Conservation (phyloP, 2,113 vertebrate genomes). For the Ancistrus triradiatus region DNA sequence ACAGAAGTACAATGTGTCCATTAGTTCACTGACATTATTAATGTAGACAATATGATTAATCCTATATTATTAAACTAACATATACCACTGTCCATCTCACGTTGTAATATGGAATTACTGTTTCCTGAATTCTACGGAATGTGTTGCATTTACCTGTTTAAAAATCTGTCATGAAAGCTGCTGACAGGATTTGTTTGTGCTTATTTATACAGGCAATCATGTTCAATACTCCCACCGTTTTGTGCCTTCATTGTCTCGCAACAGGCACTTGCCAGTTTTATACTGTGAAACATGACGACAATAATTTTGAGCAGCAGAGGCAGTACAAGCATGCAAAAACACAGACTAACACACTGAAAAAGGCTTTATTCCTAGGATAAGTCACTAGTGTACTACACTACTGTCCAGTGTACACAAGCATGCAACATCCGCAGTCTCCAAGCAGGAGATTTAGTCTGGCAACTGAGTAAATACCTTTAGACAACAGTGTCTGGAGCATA, state of each 20-base stretch:
- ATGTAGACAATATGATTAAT: no score
- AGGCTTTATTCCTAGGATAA: conserved; percentile 16
- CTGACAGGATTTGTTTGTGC: conserved; percentile 27
- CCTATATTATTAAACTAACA: background rate
- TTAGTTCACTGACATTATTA: no score
- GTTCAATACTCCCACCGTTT: no score
- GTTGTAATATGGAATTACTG: no score
- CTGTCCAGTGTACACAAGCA: conserved; percentile 2
- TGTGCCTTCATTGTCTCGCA: background rate
- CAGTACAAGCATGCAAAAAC: conserved; percentile 34
- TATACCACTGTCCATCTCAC: background rate
- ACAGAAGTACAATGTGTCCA: no score
- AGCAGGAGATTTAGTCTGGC: background rate
- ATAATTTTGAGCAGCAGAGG: conserved; percentile 34
- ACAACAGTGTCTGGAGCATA: background rate
- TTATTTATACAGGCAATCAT: background rate
- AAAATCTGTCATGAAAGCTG: conserved; percentile 56
- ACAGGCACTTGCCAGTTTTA: conserved; percentile 34
- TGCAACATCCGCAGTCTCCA: conserved; percentile 7
- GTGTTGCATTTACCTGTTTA: conserved; percentile 52
- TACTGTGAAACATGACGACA: conserved; percentile 41
- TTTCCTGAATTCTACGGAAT: conserved; percentile 58
- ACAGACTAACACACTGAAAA: conserved; percentile 28
- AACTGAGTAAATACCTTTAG: conserved; percentile 13
- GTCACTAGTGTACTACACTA: background rate